Evolutionary conservation across 23 tunicate species (phyloP).

Genomic region (Ciona savignyi): DNA sequence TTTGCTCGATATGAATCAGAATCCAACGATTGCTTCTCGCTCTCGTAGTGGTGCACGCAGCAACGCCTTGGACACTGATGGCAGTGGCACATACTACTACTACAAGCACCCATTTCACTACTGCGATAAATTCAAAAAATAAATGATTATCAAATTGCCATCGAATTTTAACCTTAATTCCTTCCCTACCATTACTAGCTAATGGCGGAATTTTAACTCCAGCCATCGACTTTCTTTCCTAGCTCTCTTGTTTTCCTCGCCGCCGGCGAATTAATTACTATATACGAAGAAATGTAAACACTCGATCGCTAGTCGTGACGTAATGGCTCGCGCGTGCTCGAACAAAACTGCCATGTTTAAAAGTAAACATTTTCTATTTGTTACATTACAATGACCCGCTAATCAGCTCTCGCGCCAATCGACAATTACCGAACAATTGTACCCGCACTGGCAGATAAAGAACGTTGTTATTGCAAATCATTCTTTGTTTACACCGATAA

Average conservation of each 20-base stretch:
- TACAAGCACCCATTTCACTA: neutral
- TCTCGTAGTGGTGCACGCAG: neutral
- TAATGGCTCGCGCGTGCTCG: neutral
- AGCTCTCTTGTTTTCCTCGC: neutral
- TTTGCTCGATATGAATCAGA: neutral
- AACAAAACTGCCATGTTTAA: neutral
- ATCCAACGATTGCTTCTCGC: neutral
- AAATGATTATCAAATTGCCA: no score
- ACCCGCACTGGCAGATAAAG: no score
- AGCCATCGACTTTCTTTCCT: neutral
- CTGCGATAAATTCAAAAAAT: neutral
- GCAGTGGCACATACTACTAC: neutral
- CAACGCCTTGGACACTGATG: neutral
- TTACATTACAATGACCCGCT: neutral
- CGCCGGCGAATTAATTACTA: conserved; percentile 1
- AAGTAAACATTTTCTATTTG: neutral
- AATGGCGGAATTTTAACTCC: neutral
- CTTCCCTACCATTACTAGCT: neutral
- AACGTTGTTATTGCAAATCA: no score
- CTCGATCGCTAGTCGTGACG: neutral
- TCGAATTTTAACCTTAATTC: no score
- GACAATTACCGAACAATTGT: neutral
- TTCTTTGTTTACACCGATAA: no score
- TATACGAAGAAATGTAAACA: neutral
- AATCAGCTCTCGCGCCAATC: neutral